phyloP scores from a whole-genome alignment of 2,113 vertebrate genomes.

The Apus apus region DNA sequence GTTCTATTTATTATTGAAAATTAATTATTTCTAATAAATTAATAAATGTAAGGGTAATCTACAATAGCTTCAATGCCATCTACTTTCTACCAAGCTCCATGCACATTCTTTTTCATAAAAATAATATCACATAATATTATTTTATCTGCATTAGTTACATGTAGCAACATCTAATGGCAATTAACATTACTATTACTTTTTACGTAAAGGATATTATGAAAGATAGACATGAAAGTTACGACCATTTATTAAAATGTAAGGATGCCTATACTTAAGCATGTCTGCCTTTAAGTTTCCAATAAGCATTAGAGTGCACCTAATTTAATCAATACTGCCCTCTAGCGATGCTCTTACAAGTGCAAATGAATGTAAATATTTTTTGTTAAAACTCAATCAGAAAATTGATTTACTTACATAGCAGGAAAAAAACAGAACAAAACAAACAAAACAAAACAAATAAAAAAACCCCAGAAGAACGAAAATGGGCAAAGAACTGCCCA shows the following conservation, averaged over 20 bases:
- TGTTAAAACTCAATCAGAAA: conserved; percentile 12
- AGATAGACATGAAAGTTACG: not conserved
- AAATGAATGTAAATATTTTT: conserved; percentile 22
- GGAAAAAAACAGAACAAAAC: not conserved
- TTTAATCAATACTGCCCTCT: conserved; percentile 67
- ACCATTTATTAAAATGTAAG: not conserved
- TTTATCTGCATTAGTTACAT: not conserved
- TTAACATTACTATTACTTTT: not conserved
- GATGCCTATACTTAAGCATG: not conserved
- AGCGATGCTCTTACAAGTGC: conserved; percentile 41
- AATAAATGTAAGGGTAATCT: not conserved
- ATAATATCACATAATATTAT: not conserved
- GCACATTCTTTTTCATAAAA: not conserved
- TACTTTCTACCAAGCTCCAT: not conserved
- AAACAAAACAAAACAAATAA: no score
- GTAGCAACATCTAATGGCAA: not conserved
- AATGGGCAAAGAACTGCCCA: not conserved
- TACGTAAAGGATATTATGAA: not conserved
- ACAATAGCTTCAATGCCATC: not conserved
- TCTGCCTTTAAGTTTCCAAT: not conserved
- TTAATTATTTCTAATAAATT: not conserved
- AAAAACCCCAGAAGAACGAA: not conserved
- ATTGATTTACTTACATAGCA: not conserved
- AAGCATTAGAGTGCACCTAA: conserved; percentile 4
- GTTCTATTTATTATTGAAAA: not conserved